Percentiles rank a stretch among this genome's conserved stretches.
These are phyloP conservation scores for Gerris lacustris DNA, from an alignment of 2,888 invertebrate genomes.

Conservation along the genomic window DNA sequence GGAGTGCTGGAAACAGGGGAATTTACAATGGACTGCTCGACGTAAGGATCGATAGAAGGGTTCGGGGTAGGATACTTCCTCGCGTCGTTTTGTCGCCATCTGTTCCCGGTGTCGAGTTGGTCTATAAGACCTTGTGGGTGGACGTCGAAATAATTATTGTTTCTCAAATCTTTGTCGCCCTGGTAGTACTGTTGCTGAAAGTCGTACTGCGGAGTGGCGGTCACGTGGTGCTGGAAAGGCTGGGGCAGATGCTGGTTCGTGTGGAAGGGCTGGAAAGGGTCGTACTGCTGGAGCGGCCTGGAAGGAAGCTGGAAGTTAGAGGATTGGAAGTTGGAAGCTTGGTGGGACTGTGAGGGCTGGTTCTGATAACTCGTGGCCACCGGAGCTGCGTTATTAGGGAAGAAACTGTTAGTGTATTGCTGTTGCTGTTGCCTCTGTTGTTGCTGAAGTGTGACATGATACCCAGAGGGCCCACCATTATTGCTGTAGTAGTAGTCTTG, in stretches of 20 bases:
- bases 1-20: constrained; percentile 16
- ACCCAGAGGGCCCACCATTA: constrained; percentile 22
- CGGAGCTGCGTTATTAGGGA: constrained; percentile 23
- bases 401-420: constrained; percentile 13
- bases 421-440: constrained; percentile 14
- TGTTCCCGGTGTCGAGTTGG: constrained; percentile 25
- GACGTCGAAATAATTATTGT: constrained; percentile 26
- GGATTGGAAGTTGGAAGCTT: constrained; percentile 34
- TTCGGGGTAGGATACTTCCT: not conserved
- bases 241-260: constrained; percentile 30
- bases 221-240: constrained; percentile 27
- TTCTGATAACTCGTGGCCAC: constrained; percentile 33
- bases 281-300: constrained; percentile 18
- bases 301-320: constrained; percentile 25
- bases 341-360: constrained; percentile 31
- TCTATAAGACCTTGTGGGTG: constrained; percentile 25
- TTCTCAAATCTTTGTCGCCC: constrained; percentile 24
- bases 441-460: constrained; percentile 13
- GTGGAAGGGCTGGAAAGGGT: constrained; percentile 25
- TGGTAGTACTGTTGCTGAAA: constrained; percentile 32
- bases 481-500: constrained; percentile 27
- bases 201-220: constrained; percentile 15
- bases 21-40: not conserved
- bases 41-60: constrained; percentile 7
- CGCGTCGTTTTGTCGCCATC: constrained; percentile 23